A percentile compares a stretch with the other conserved stretches of the same genome.
These are phyloP conservation scores for Syndactyla subalaris DNA, from an alignment of 2,797 vertebrate species.

Conservation along the genomic window DNA sequence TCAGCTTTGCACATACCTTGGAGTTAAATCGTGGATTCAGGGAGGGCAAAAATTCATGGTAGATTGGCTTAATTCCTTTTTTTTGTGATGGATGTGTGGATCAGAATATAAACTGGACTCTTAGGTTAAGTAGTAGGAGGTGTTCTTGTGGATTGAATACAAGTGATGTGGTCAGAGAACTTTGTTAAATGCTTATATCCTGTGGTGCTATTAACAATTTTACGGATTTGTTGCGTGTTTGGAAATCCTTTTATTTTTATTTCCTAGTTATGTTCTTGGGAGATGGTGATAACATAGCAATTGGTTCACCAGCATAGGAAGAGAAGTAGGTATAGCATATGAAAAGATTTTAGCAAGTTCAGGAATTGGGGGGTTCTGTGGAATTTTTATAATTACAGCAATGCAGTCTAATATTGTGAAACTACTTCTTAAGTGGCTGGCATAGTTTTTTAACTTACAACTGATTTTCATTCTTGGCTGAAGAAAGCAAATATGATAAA, in stretches of 20 bases:
- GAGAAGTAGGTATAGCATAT: background rate
- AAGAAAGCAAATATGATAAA: background rate
- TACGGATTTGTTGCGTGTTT: background rate
- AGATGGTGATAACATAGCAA: background rate
- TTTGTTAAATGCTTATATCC: background rate
- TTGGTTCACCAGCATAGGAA: background rate
- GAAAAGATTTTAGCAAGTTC: background rate
- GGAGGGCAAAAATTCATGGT: background rate
- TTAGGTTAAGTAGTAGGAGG: background rate
- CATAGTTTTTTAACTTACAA: background rate
- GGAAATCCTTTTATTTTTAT: background rate
- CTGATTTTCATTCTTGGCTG: background rate
- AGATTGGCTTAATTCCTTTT: background rate
- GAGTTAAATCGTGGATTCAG: background rate
- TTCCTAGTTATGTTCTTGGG: background rate
- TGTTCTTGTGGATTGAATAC: background rate
- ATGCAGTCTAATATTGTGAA: background rate
- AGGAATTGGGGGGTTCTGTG: background rate
- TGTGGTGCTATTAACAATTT: background rate
- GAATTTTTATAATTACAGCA: background rate
- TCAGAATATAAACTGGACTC: slow-evolving; percentile 3
- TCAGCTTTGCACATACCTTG: background rate
- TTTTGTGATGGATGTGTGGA: background rate
- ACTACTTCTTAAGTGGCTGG: background rate
- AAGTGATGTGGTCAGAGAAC: background rate